Base-by-base conservation (phyloP, 2,797 vertebrate genomes). In the Siniperca scherzeri region DNA sequence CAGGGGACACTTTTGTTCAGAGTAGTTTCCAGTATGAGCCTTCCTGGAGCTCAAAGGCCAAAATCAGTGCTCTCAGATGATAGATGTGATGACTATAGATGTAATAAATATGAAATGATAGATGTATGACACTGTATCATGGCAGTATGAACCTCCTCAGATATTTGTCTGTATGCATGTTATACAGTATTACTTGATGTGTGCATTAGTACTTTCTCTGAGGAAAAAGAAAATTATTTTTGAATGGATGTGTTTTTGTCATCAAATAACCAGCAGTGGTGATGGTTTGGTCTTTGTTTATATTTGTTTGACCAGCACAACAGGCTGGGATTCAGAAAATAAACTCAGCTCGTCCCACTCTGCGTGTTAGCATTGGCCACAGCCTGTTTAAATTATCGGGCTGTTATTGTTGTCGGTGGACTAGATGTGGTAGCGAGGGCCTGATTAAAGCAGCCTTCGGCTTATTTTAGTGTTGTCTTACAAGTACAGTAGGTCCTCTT, bases 361-460 rank as follows among this genome's bases (percentile, higher is more conserved):
- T 89, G 53, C 80, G 40, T 89, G 90, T 90, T 64, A 90, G 80
- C 73, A 7, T 70, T 69, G 73, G 82, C 89, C 82, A 77, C 82
- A 81, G 82, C 30, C 75, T 85, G 74, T 87, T 85, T 80, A 74
- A 79, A 85, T 74, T 57, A 78, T 70, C 42, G 40, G 64, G 68
- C 81, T 91, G 70, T 89, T 88, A 79, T 91, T 92, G 80, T 91
- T 91, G 86, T 92, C 44, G 50, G 87, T 53, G 77, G 52, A 86
- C 84, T 89, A 87, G 88, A 84, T 91, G 92, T 91, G 92, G 92
- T 87, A 65, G 55, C 19, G 27, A 73, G 56, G 64, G 76, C 71
- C 74, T 90, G 93, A 94, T 93, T 93, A 89, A 92, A 92, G 90
- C 85, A 74, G 66, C 65, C 48, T 71, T 62, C 8, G 83, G 83